Percentiles rank a stretch among this genome's conserved stretches.
These are phyloP conservation scores for Cryptophagus acutangulus DNA, from an alignment of 2,888 invertebrate species.

Conservation along the genomic window DNA sequence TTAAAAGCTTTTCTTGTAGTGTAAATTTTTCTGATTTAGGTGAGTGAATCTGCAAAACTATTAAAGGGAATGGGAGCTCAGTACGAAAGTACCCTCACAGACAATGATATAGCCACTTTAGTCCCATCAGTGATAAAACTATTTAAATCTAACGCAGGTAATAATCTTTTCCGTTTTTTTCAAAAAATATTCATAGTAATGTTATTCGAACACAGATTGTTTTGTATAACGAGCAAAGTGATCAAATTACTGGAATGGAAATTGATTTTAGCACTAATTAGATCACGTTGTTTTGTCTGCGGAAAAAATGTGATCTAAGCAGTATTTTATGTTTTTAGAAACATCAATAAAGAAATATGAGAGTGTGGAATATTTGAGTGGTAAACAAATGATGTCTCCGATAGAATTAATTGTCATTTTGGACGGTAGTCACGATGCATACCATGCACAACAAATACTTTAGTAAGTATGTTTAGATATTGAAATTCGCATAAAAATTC, in stretches of 20 bases:
- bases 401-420: slow-evolving; percentile 56
- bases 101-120: slow-evolving; percentile 51
- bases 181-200: background rate
- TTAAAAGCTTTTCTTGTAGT: background rate
- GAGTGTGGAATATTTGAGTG: slow-evolving; percentile 26
- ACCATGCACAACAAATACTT: slow-evolving; percentile 54
- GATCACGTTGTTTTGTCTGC: too few species aligned
- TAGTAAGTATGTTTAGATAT: slow-evolving; percentile 49
- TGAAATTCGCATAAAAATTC: too few species aligned
- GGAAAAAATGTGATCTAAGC: too few species aligned
- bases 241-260: too few species aligned
- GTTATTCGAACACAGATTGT: background rate
- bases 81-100: slow-evolving; percentile 30
- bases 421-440: slow-evolving; percentile 56
- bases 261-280: too few species aligned
- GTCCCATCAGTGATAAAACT: slow-evolving; percentile 49
- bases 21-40: too few species aligned
- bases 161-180: background rate
- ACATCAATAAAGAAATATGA: slow-evolving; percentile 29
- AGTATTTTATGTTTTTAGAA: slow-evolving; percentile 24
- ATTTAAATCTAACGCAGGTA: slow-evolving; percentile 53
- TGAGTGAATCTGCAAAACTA: slow-evolving; percentile 39
- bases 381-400: slow-evolving; percentile 41
- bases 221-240: too few species aligned
- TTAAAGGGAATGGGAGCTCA: slow-evolving; percentile 36